Evolutionary conservation across 2,113 vertebrate species (phyloP), one percentile per base, ranked within the genome.

Genomic region (Misgurnus mizolepis): DNA sequence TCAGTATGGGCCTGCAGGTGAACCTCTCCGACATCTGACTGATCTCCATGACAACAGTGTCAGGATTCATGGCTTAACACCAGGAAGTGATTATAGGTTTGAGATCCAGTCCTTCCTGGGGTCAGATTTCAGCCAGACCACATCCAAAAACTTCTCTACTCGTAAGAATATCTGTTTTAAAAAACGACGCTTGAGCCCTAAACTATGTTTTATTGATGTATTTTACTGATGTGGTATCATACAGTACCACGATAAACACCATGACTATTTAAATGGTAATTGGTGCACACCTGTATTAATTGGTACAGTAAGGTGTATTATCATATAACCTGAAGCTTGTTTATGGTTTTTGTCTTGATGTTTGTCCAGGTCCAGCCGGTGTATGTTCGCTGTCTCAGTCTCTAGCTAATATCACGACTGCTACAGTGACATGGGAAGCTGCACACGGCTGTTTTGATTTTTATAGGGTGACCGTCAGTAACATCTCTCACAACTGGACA

Each of bases 61-160:
- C 85, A 89, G 89, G 83, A 89, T 96, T 77, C 92, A 88, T 87
- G 90, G 93, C 81, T 83, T 96, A 86, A 86, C 71, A 6, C 91
- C 95, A 2, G 95, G 94, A 34, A 89, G 88, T 81, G 93, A 95
- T 75, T 96, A 95, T 9, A 7, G 87, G 11, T 89, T 98, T 88
- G 90, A 90, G 49, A 72, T 96, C 84, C 93, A 89, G 83, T 95
- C 93, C 67, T 40, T 94, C 80, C 91, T 91, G 89, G 91, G 90
- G 93, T 58, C 72, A 47, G 82, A 81, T 86, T 76, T 79, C 65
- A 82, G 49, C 66, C 39, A 68, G 76, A 81, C 7, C 67, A 49
- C 67, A 71, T 70, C 78, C 53, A 85, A 12, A 66, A 74, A 77
- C 83, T 39, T 45, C 43, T 85, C 80, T 12, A 85, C 66, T 14